These are phyloP conservation scores for Saturnia japonica DNA, from an alignment of 2,888 invertebrate genomes.

Conservation along the genomic window DNA sequence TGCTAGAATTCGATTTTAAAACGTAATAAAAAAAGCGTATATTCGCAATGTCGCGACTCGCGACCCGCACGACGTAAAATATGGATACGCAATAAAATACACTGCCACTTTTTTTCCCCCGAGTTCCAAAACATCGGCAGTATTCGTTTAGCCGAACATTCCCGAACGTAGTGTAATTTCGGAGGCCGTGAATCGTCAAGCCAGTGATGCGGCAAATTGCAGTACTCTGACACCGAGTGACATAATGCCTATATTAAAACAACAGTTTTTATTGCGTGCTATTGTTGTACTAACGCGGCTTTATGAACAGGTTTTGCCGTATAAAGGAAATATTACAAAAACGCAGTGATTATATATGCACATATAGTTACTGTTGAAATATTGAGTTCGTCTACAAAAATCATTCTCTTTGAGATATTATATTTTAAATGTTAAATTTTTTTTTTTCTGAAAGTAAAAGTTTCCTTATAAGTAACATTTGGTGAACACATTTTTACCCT, in stretches of 20 bases:
- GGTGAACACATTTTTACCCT: no score
- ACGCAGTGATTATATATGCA: no score
- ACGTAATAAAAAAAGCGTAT: constrained; percentile 23
- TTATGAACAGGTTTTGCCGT: no score
- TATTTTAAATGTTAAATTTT: no score
- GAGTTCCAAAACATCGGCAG: constrained; percentile 20
- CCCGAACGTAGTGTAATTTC: constrained; percentile 44
- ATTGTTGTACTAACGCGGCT: constrained; percentile 12
- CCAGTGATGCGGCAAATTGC: constrained; percentile 47
- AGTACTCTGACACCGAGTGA: constrained; percentile 33
- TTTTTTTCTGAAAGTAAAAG: no score
- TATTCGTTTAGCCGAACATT: constrained; percentile 37
- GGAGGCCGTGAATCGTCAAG: constrained; percentile 42
- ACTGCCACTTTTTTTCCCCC: constrained; percentile 19
- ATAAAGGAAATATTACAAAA: no score
- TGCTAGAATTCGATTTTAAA: constrained; percentile 23
- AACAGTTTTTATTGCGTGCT: constrained; percentile 20
- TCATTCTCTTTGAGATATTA: no score
- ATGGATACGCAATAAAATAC: constrained; percentile 23
- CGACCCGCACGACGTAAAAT: constrained; percentile 20
- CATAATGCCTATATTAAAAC: constrained; percentile 27
- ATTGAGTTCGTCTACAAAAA: no score
- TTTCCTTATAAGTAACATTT: no score
- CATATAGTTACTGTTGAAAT: no score
- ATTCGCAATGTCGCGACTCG: constrained; percentile 16